Base-by-base conservation (phyloP, 2,113 vertebrate species). In the Diphyllodes magnificus region DNA sequence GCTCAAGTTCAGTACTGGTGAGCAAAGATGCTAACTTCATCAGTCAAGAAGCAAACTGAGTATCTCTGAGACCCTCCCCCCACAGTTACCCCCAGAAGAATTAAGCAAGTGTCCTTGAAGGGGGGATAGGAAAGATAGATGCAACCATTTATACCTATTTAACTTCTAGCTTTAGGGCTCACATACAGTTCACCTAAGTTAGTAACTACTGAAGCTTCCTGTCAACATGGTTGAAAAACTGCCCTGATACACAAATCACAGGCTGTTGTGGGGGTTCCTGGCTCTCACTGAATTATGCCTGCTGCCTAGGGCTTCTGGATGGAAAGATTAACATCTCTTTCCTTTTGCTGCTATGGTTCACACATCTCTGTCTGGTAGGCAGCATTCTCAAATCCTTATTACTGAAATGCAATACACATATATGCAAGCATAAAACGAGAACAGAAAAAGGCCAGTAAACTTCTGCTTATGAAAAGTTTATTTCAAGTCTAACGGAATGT, bases 81-180 rank as follows among this genome's bases (percentile, higher is more conserved):
- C 0, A 0, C 37, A 30, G 21, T 12, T 9, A 4, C 2, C 7
- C 18, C 15, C 19, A 68, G 40, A 42, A 88, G 45, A 91, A 91
- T 35, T 56, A 69, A 35, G 17, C 23, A 81, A 53, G 15, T 35
- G n/a, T 60, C 45, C n/a, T 64, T 42, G 45, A 77, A 49, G 27
- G 3, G 44, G 4, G 13, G 11, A 9, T 21, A 51, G 20, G 31
- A 84, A 61, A 86, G 13, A 20, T 3, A 51, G 40, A 31, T 51
- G 47, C 11, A 51, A 64, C 16, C 25, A 49, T 44, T 69, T 40
- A 57, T 11, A 65, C 3, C 14, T 44, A 39, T 44, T 56, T 57
- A 14, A 56, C 1, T 1, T 75, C 40, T 37, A 61, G 37, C 28
- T 84, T 77, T 49, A 78, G 31, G 25, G 50, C 15, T 61, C 7